Evolutionary conservation across 1,140 invertebrate genomes (phyloP).

Genomic region (Cephus cinctus): DNA sequence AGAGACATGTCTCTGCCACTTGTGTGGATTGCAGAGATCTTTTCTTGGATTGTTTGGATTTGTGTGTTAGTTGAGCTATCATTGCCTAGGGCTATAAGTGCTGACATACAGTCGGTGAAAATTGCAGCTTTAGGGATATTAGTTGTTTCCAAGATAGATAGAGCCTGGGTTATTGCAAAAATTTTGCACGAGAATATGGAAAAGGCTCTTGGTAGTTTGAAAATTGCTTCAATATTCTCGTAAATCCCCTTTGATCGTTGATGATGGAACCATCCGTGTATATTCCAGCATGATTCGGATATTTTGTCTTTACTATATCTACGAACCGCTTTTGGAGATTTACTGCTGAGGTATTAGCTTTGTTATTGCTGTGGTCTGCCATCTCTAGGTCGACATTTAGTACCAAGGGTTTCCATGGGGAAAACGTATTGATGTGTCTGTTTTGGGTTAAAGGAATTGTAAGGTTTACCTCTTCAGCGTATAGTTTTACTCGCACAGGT

Average conservation of each 20-base stretch:
- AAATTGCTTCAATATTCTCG: neutral
- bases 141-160: neutral
- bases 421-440: neutral
- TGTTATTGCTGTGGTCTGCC: neutral
- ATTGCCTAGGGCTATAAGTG: slow-evolving; percentile 3
- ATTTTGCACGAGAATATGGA: slow-evolving; percentile 10
- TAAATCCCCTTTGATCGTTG: neutral
- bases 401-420: slow-evolving; percentile 1
- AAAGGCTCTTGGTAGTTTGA: neutral
- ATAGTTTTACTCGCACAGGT: slow-evolving; percentile 1
- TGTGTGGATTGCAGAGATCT: neutral
- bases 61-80: neutral
- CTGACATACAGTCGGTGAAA: slow-evolving; percentile 7
- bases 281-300: neutral
- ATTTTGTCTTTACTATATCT: neutral
- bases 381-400: neutral
- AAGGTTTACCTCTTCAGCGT: neutral
- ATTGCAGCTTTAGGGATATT: neutral
- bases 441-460: neutral
- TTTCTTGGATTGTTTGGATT: neutral
- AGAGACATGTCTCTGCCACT: neutral
- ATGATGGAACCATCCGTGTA: slow-evolving; percentile 11
- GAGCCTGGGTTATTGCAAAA: neutral
- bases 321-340: neutral
- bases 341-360: slow-evolving; percentile 1